Percentiles rank a stretch among this genome's conserved stretches.
phyloP scores from a whole-genome alignment of 2,888 invertebrate genomes.

The Idaea biselata region DNA sequence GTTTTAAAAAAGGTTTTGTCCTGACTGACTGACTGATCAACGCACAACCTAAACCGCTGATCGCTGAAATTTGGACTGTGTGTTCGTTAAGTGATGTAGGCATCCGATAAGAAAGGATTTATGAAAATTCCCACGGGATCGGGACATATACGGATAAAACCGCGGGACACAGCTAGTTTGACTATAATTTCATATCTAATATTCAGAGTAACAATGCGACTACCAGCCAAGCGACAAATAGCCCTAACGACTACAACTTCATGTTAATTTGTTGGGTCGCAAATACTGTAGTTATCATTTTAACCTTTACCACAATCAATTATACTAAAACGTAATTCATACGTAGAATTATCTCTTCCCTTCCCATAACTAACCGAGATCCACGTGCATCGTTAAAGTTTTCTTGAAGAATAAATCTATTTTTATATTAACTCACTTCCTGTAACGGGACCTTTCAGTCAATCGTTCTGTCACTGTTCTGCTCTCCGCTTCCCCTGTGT shows the following conservation, averaged over 20 bases:
- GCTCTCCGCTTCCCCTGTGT: slow-evolving; percentile 37
- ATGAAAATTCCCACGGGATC: no score
- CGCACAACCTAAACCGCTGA: no score
- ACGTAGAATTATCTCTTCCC: neutral
- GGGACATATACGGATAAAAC: no score
- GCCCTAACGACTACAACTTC: neutral
- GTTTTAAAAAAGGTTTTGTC: no score
- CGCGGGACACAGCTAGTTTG: no score
- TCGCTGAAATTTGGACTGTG: no score
- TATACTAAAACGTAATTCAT: neutral
- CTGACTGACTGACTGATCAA: no score
- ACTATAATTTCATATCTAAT: no score
- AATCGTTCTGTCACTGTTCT: slow-evolving; percentile 41
- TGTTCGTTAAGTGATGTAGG: no score
- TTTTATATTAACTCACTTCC: slow-evolving; percentile 48
- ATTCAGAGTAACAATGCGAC: neutral
- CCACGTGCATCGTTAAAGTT: neutral
- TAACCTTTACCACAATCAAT: neutral
- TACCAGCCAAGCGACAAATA: neutral
- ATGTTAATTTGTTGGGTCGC: neutral
- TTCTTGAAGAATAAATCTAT: neutral
- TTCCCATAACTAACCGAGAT: neutral
- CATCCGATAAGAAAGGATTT: no score
- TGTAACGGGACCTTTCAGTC: slow-evolving; percentile 45
- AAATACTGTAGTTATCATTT: neutral